Evolutionary conservation across 2,113 vertebrate genomes (phyloP), one percentile per base, ranked within the genome.

Genomic region (Steatornis caripensis): DNA sequence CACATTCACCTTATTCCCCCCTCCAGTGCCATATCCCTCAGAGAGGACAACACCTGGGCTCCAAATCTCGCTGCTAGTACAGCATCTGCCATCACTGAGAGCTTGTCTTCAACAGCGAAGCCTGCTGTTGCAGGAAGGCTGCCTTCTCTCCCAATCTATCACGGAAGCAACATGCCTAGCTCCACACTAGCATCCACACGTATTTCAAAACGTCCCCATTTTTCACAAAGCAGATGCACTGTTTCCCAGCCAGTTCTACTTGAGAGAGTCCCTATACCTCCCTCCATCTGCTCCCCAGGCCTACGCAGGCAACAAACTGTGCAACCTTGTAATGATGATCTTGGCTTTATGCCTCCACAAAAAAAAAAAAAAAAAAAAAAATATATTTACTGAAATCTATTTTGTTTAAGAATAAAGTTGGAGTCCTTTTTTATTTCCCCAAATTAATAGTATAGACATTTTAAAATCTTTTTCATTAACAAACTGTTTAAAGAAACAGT

Each of bases 201-300:
- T 17, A 51, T 62, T 78, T 70, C 89, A 51, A 74, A 78, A 15
- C 1, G 8, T 92, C 80, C 84, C 72, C 22, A 0, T 39, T 95
- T 89, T 68, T 96, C 81, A 60, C 89, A 37, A 89, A 20, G 93
- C 96, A 97, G 96, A 96, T 96, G 96, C 30, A 84, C 61, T 1
- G 27, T 75, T 96, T 96, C 91, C 95, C 95, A 95, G 96, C 93
- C 96, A 96, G 95, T 49, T 87, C 87, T 37, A 79, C 94, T 95
- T 27, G 72, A 92, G 76, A 96, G 72, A 93, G 89, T 87, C 87
- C 87, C 84, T 92, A 1, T 16, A 75, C 61, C 84, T 82, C 89
- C 91, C 81, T 94, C 96, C 95, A 97, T 97, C 96, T 96, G 96
- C 93, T 97, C 81, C 84, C 80, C 5, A 5, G 77, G 77, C 84